Conservation (phyloP, 2,113 vertebrate species). For the Pteropus alecto region DNA sequence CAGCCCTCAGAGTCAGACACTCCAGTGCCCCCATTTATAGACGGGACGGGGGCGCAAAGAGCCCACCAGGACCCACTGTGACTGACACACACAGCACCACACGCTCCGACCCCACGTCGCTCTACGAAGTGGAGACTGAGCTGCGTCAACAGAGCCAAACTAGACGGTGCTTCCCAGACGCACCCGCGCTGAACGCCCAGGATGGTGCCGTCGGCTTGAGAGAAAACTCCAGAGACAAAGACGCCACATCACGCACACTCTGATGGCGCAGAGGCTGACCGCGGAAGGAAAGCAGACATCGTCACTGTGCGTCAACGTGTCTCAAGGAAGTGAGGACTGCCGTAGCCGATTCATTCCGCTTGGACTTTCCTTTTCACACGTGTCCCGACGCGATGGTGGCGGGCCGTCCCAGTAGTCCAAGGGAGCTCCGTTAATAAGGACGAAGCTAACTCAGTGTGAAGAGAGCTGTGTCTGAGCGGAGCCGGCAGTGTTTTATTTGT, state of each 20-base stretch:
- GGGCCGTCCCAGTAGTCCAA: not conserved
- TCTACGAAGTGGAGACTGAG: too few relatives aligned
- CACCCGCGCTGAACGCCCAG: not conserved
- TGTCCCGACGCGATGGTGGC: accelerated
- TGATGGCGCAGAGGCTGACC: not conserved
- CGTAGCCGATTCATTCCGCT: accelerated
- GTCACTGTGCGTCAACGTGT: not conserved
- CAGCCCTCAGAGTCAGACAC: too few relatives aligned
- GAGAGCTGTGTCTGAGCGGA: not conserved
- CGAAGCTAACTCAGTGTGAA: too few relatives aligned
- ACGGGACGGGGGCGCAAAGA: too few relatives aligned
- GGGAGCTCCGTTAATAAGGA: not conserved
- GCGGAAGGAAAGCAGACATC: not conserved
- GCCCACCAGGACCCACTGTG: not conserved
- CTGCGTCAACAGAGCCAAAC: not conserved
- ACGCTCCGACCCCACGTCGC: accelerated
- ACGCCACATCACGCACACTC: not conserved
- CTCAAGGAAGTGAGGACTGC: not conserved
- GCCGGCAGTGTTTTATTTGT: too few relatives aligned
- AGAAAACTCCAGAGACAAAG: not conserved
- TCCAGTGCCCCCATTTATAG: accelerated
- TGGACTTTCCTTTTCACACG: not conserved
- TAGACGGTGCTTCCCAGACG: accelerated
- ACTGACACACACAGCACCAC: accelerated
- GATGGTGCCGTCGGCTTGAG: not conserved